These are phyloP conservation scores for Halichoerus grypus DNA, from an alignment of 2,113 vertebrate genomes.

Conservation along the genomic window DNA sequence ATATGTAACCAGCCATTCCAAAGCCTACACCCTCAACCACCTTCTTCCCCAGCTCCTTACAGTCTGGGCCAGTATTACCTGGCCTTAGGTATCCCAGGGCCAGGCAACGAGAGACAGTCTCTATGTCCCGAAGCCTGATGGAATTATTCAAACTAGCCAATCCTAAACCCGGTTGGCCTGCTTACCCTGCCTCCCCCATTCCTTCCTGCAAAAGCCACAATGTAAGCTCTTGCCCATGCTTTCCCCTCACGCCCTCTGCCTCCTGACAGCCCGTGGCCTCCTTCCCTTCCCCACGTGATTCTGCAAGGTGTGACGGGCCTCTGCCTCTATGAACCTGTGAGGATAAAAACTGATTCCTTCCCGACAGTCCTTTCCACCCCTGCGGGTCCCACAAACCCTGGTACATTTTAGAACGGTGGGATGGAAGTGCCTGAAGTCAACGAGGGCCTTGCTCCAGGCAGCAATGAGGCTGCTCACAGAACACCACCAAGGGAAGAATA, in stretches of 20 bases:
- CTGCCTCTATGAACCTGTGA: not conserved
- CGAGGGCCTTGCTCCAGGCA: not conserved
- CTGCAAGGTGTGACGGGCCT: rapidly evolving
- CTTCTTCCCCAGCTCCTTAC: not conserved
- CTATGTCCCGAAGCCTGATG: not conserved
- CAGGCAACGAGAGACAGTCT: not conserved
- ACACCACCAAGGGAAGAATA: not conserved
- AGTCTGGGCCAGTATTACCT: not conserved
- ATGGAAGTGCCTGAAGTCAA: not conserved
- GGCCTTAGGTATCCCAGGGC: not conserved
- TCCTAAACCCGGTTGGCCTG: not conserved
- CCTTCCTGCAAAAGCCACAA: not conserved
- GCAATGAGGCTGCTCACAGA: not conserved
- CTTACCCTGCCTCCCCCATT: too few relatives aligned
- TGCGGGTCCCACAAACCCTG: not conserved
- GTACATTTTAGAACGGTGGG: not conserved
- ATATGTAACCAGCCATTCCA: not conserved
- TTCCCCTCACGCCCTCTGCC: rapidly evolving
- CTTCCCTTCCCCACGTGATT: not conserved
- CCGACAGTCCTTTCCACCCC: not conserved
- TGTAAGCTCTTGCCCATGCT: not conserved
- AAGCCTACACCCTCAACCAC: not conserved
- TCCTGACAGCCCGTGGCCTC: not conserved
- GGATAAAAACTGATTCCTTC: not conserved
- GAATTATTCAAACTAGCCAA: not conserved